Percentiles rank a stretch among this genome's conserved stretches.
Conservation (phyloP, 2,888 invertebrate species). For the Calliphora vomitoria region DNA sequence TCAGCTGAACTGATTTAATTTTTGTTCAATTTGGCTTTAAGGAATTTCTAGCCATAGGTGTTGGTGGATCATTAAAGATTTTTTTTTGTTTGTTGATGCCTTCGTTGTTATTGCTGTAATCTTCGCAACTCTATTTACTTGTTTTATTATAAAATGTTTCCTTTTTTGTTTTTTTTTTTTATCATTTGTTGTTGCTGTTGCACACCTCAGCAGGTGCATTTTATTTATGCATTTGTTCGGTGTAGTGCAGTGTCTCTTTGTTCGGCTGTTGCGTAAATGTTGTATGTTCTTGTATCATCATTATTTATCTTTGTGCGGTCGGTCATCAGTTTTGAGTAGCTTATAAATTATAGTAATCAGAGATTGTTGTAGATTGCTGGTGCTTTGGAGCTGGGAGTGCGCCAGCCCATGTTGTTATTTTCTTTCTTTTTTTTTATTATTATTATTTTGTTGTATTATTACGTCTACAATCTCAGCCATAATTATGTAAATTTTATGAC, state of each 20-base stretch:
- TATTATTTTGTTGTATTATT: constrained; percentile 25
- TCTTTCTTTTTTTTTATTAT: neutral
- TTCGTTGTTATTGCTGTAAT: constrained; percentile 9
- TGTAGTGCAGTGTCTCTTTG: constrained; percentile 30
- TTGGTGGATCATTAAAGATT: constrained; percentile 68
- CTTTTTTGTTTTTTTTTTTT: neutral
- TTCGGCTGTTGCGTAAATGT: constrained; percentile 54
- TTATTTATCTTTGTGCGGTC: constrained; percentile 74
- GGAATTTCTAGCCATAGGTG: constrained; percentile 70
- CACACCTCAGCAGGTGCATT: constrained; percentile 71
- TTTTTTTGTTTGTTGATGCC: neutral
- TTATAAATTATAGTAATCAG: constrained; percentile 74
- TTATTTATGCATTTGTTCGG: constrained; percentile 22
- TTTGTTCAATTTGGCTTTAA: constrained; percentile 52
- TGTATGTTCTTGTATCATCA: constrained; percentile 58
- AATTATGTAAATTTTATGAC: constrained; percentile 77
- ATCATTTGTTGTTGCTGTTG: constrained; percentile 7
- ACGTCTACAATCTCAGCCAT: constrained; percentile 66
- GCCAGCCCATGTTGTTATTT: constrained; percentile 49
- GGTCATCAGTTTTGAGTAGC: constrained; percentile 74
- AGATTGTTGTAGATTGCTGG: constrained; percentile 56
- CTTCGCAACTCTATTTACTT: constrained; percentile 54
- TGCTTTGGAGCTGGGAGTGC: constrained; percentile 47
- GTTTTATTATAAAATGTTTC: neutral
- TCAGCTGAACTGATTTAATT: constrained; percentile 10